Evolutionary conservation across 2,797 vertebrate species (phyloP).

Genomic region (Spinibarbus caldwelli): DNA sequence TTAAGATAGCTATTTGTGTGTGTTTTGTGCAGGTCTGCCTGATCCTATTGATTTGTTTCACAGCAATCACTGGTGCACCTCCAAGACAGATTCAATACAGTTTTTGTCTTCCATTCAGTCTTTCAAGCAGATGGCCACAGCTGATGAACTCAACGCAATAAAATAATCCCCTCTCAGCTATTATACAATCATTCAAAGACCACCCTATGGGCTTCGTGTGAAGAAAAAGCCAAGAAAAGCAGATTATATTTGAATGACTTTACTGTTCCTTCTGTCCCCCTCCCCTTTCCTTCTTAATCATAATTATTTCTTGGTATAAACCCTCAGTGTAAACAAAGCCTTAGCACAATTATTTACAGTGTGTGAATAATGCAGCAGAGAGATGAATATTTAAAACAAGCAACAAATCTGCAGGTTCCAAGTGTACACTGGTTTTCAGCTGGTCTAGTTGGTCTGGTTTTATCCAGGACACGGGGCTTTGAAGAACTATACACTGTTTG

Average conservation of each 20-base stretch:
- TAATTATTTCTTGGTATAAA: constrained; percentile 17
- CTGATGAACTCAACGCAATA: constrained; percentile 39
- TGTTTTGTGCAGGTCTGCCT: not conserved
- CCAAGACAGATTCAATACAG: constrained; percentile 12
- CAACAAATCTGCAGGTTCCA: not conserved
- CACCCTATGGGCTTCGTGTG: not conserved
- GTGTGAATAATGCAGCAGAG: constrained; percentile 6
- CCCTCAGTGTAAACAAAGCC: constrained; percentile 18
- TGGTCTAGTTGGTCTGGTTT: too few relatives aligned
- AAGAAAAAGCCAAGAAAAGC: not conserved
- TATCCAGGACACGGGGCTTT: not conserved
- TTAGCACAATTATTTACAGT: constrained; percentile 14
- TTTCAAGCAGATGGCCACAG: constrained; percentile 37
- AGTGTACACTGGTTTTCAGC: not conserved
- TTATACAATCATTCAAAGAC: constrained; percentile 9
- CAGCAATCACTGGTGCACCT: not conserved
- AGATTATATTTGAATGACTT: not conserved
- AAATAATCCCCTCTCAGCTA: not conserved
- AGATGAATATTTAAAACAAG: not conserved
- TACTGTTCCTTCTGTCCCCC: not conserved
- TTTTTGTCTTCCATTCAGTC: constrained; percentile 26
- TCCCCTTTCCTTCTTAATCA: not conserved
- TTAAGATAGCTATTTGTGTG: too few relatives aligned
- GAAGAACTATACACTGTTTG: not conserved
- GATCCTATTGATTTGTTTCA: not conserved